Conservation (phyloP, 1,140 invertebrate species). For the Calycopis cecrops region DNA sequence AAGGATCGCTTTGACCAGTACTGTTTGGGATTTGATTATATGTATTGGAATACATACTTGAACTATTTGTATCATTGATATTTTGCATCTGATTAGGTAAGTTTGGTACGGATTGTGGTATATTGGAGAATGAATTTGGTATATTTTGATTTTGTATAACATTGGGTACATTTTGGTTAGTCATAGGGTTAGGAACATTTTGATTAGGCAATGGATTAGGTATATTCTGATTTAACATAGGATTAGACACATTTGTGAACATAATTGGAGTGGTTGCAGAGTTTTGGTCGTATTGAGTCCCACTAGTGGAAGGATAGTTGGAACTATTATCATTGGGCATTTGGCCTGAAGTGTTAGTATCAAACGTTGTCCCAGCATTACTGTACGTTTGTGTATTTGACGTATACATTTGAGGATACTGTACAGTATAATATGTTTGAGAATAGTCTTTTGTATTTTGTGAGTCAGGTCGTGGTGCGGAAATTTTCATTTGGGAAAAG, state of each 20-base stretch:
- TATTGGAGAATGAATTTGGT: conserved; percentile 11
- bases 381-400: conserved; percentile 48
- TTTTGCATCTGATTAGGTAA: conserved; percentile 20
- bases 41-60: conserved; percentile 6
- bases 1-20: conserved; percentile 3
- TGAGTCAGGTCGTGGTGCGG: conserved; percentile 36
- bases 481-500: conserved; percentile 57
- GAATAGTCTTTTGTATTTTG: conserved; percentile 38
- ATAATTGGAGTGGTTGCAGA: background rate
- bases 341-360: conserved; percentile 32
- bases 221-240: conserved; percentile 8
- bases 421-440: conserved; percentile 52
- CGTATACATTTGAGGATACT: conserved; percentile 47
- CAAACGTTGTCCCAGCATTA: conserved; percentile 37
- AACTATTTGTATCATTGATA: background rate
- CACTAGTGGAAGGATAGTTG: conserved; percentile 48
- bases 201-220: conserved; percentile 16
- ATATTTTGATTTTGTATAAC: conserved; percentile 1
- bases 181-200: conserved; percentile 12
- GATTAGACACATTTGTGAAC: conserved; percentile 4
- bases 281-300: conserved; percentile 33
- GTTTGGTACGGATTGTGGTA: conserved; percentile 15
- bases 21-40: conserved; percentile 2
- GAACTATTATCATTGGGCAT: conserved; percentile 39
- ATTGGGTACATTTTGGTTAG: background rate